phyloP scores from a whole-genome alignment of 2,888 invertebrate genomes.

The Osmoderma eremita region DNA sequence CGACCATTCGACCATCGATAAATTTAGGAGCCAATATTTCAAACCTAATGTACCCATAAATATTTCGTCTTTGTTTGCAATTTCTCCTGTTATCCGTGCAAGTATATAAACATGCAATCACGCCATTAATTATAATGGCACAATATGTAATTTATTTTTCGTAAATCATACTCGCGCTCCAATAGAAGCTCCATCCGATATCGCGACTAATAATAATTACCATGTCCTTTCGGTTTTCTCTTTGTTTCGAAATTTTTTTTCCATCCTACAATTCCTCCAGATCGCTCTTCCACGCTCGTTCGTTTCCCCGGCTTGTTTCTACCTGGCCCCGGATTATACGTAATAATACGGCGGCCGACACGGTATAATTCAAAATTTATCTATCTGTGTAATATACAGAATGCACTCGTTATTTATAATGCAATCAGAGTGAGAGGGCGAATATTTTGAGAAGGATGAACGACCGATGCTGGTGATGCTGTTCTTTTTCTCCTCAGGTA shows the following conservation, averaged over 20 bases:
- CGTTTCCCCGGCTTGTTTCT: constrained; percentile 25
- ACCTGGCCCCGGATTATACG: constrained; percentile 34
- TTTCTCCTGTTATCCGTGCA: not conserved
- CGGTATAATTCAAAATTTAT: constrained; percentile 52
- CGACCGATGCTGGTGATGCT: not conserved
- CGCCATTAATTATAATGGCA: constrained; percentile 19
- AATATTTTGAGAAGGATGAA: constrained; percentile 18
- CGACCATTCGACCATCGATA: too few relatives aligned
- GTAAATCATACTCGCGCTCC: constrained; percentile 15
- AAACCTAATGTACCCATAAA: constrained; percentile 2
- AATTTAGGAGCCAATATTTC: not conserved
- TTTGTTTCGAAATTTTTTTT: constrained; percentile 30
- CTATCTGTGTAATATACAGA: constrained; percentile 51
- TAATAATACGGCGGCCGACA: constrained; percentile 37
- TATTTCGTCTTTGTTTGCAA: constrained; percentile 4
- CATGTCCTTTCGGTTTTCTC: not conserved
- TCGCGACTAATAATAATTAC: constrained; percentile 18
- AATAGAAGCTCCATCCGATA: constrained; percentile 4
- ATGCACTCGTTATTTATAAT: constrained; percentile 52
- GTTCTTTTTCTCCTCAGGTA: constrained; percentile 24
- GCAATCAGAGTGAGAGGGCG: constrained; percentile 50
- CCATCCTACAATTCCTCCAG: not conserved
- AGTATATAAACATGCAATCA: constrained; percentile 29
- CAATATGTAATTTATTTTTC: constrained; percentile 27
- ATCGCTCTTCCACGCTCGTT: not conserved